phyloP scores from a whole-genome alignment of 2,113 vertebrate genomes.

The Vicugna pacos region DNA sequence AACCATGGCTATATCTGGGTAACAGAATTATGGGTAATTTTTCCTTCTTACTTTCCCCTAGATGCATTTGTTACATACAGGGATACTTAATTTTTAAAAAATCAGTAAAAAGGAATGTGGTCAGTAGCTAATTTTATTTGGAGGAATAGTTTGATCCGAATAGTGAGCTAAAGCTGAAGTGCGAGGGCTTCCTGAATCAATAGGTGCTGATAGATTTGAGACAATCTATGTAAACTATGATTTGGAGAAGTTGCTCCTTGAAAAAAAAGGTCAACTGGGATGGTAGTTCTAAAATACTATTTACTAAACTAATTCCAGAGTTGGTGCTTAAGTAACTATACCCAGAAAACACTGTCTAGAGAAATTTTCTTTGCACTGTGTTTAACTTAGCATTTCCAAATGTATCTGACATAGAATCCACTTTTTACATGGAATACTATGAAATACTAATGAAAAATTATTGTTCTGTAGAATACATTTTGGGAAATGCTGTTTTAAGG shows the following conservation, averaged over 20 bases:
- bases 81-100: background rate
- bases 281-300: background rate
- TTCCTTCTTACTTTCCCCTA: background rate
- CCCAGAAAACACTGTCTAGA: background rate
- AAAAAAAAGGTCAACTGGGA: background rate
- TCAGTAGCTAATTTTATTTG: background rate
- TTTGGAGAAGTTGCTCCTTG: background rate
- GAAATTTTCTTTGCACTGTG: background rate
- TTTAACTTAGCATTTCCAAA: background rate
- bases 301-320: conserved; percentile 19
- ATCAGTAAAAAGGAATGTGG: background rate
- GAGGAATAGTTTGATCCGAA: background rate
- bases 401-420: background rate
- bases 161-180: background rate
- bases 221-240: background rate
- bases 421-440: background rate
- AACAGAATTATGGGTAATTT: background rate
- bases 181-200: background rate
- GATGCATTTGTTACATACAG: background rate
- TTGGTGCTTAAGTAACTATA: background rate
- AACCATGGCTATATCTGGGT: background rate
- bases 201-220: background rate
- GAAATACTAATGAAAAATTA: background rate
- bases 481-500: background rate
- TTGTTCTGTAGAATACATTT: background rate